A percentile compares a stretch with the other conserved stretches of the same genome.
Evolutionary conservation across 2,888 invertebrate species (phyloP).

Genomic region (Chrysopilus asiliformis): DNA sequence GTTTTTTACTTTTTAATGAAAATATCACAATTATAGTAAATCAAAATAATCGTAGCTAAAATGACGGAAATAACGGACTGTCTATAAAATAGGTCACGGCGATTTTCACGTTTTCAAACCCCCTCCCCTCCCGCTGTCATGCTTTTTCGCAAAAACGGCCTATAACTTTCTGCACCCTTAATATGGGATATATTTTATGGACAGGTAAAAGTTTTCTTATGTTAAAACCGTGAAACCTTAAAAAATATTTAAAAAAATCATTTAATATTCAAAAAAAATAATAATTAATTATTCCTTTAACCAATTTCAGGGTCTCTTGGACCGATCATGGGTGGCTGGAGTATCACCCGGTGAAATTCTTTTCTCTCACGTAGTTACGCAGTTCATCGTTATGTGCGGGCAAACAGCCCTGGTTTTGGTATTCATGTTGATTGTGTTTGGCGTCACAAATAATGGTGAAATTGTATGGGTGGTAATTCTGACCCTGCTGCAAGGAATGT

Average conservation of each 20-base stretch:
- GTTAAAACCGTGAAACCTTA: too few relatives aligned
- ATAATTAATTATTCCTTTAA: neutral
- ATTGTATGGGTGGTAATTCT: conserved; percentile 71
- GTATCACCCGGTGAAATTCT: conserved; percentile 84
- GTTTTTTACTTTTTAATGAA: too few relatives aligned
- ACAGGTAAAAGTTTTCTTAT: too few relatives aligned
- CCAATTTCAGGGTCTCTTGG: conserved; percentile 55
- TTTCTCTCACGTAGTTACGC: conserved; percentile 85
- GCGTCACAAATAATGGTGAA: conserved; percentile 81
- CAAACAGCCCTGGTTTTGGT: conserved; percentile 82
- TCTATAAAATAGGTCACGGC: too few relatives aligned
- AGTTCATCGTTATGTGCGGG: conserved; percentile 90
- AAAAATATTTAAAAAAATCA: neutral
- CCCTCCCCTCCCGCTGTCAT: too few relatives aligned
- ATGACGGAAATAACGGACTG: too few relatives aligned
- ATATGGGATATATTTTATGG: too few relatives aligned
- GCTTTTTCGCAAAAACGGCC: too few relatives aligned
- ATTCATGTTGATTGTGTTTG: conserved; percentile 83
- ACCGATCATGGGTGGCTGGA: conserved; percentile 88
- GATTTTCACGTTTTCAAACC: too few relatives aligned
- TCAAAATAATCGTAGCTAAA: too few relatives aligned
- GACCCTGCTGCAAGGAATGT: conserved; percentile 79
- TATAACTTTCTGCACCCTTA: too few relatives aligned
- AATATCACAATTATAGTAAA: too few relatives aligned
- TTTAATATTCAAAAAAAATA: neutral